phyloP scores from a whole-genome alignment of 2,797 vertebrate species.

The Streptopelia turtur region DNA sequence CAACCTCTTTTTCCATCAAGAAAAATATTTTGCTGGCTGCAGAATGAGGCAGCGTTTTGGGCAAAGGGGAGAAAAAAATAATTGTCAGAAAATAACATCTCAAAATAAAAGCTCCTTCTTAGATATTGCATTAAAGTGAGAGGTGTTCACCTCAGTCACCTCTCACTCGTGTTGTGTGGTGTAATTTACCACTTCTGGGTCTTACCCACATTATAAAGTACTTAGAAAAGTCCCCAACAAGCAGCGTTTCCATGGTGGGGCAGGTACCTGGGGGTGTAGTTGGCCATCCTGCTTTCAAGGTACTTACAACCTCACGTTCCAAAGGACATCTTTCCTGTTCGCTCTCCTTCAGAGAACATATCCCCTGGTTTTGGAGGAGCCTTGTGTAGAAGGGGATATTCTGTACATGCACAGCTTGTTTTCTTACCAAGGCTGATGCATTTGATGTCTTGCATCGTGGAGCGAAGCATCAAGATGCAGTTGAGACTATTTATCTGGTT shows the following conservation, averaged over 20 bases:
- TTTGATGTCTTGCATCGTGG: background rate
- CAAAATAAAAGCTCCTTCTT: background rate
- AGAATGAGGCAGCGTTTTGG: background rate
- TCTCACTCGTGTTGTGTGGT: background rate
- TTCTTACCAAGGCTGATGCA: background rate
- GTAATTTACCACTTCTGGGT: background rate
- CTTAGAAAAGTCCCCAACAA: background rate
- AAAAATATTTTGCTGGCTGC: slow-evolving; percentile 41
- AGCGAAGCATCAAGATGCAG: background rate
- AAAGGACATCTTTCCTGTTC: background rate
- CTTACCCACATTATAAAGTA: background rate
- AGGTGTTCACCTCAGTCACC: background rate
- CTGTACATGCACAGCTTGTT: background rate
- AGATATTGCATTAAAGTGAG: background rate
- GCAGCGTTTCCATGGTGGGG: background rate
- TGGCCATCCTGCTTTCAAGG: background rate
- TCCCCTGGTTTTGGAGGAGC: background rate
- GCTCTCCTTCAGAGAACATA: background rate
- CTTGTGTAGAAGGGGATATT: background rate
- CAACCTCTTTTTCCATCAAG: background rate
- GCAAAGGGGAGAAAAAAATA: background rate
- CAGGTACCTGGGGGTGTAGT: background rate
- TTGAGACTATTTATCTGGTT: background rate
- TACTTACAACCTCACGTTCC: background rate
- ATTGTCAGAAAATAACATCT: background rate